Conservation (phyloP, 2,113 vertebrate species). For the Myrmophylax atrothorax region DNA sequence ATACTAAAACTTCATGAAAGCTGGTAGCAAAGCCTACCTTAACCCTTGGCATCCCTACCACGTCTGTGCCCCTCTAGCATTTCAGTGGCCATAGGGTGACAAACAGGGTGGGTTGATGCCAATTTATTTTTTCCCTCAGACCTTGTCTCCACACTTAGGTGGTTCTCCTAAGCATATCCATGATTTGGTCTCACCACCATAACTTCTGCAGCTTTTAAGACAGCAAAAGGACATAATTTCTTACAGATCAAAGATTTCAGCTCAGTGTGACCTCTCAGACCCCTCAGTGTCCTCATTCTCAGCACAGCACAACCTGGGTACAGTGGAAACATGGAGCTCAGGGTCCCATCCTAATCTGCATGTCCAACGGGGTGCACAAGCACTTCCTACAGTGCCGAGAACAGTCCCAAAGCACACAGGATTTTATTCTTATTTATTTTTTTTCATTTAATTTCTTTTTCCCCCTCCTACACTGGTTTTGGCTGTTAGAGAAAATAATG, state of each 20-base stretch:
- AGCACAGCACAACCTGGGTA: background rate
- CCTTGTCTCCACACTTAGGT: background rate
- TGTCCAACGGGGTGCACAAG: background rate
- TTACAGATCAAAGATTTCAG: background rate
- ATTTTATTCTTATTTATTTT: background rate
- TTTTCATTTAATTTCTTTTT: background rate
- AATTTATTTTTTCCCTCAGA: background rate
- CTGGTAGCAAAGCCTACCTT: background rate
- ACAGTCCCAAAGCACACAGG: background rate
- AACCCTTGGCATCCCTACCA: background rate
- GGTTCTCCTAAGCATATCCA: background rate
- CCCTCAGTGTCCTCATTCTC: background rate
- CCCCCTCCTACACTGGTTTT: background rate
- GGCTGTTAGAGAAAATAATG: conserved; percentile 48
- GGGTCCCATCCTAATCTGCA: background rate
- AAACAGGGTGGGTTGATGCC: fast-evolving
- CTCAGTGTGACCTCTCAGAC: background rate
- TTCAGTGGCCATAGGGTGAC: background rate
- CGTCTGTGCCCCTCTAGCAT: background rate
- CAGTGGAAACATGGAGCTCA: fast-evolving
- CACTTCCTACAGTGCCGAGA: background rate
- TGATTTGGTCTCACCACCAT: background rate
- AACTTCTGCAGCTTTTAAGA: background rate
- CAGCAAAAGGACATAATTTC: background rate
- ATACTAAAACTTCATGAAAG: background rate